Conservation (phyloP, 2,888 invertebrate genomes). For the Galerucella pusilla region DNA sequence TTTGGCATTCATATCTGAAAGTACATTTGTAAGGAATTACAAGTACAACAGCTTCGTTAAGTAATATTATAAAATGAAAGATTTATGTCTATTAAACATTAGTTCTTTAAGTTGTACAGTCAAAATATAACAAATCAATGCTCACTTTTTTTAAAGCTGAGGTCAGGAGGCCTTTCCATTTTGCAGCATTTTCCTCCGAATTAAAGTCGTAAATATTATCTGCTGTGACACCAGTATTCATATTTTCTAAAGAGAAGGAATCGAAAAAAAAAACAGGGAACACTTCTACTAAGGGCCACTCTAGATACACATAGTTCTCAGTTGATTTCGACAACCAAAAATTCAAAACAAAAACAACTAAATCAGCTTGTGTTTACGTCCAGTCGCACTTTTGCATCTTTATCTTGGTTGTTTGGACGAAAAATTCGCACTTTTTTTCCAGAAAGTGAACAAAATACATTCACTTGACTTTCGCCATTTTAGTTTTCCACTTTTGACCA, state of each 20-base stretch:
- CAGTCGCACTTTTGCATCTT: constrained; percentile 55
- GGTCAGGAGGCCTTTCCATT: constrained; percentile 93
- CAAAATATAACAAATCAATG: constrained; percentile 24
- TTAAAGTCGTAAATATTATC: constrained; percentile 82
- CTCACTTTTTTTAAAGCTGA: constrained; percentile 87
- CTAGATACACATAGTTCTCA: constrained; percentile 50
- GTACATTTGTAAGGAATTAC: background rate
- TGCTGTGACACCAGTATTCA: constrained; percentile 66
- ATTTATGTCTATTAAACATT: background rate
- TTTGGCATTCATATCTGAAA: background rate
- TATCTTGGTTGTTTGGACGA: constrained; percentile 44
- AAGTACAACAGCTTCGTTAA: background rate
- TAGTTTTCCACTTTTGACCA: constrained; percentile 43
- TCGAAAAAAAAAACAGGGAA: constrained; percentile 33
- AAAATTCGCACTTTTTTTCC: constrained; percentile 49
- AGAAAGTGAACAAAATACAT: constrained; percentile 54
- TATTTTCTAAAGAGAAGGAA: constrained; percentile 51
- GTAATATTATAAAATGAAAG: background rate
- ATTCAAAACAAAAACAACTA: constrained; percentile 48
- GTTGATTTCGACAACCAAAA: constrained; percentile 47
- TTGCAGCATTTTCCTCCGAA: constrained; percentile 87
- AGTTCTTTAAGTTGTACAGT: constrained; percentile 18
- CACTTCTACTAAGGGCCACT: constrained; percentile 47
- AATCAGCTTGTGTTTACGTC: constrained; percentile 53
- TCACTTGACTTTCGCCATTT: constrained; percentile 58